Percentiles rank a stretch among this genome's conserved stretches.
Conservation (phyloP, 2,888 invertebrate genomes). For the Oasisia sp. region DNA sequence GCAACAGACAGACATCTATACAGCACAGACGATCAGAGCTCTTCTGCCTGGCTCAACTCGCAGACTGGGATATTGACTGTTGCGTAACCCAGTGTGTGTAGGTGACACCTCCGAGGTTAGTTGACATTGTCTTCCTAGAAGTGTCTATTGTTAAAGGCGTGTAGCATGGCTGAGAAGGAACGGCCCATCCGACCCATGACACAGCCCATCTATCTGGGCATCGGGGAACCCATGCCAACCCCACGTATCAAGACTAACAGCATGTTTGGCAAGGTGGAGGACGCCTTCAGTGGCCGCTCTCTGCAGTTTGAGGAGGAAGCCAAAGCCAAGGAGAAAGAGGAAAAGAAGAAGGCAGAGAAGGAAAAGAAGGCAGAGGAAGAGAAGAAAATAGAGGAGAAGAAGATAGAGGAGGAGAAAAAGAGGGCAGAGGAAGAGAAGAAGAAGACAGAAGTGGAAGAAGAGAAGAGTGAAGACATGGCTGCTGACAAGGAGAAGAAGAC, state of each 20-base stretch:
- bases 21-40: neutral
- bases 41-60: neutral
- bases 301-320: conserved; percentile 1
- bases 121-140: neutral
- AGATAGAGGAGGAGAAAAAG: neutral
- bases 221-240: conserved; percentile 32
- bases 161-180: neutral
- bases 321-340: neutral
- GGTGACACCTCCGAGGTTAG: neutral
- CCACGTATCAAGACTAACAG: conserved; percentile 29
- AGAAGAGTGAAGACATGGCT: neutral
- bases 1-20: neutral
- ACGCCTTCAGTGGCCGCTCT: conserved; percentile 30
- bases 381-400: neutral
- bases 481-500: neutral
- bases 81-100: neutral
- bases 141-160: neutral
- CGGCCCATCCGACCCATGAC: conserved; percentile 21
- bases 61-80: neutral
- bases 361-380: neutral
- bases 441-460: neutral
- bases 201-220: conserved; percentile 36
- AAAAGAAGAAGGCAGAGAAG: neutral
- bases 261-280: conserved; percentile 37
- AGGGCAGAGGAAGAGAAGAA: neutral